Conservation (phyloP, 2,888 invertebrate genomes). For the Stenotaenia linearis region DNA sequence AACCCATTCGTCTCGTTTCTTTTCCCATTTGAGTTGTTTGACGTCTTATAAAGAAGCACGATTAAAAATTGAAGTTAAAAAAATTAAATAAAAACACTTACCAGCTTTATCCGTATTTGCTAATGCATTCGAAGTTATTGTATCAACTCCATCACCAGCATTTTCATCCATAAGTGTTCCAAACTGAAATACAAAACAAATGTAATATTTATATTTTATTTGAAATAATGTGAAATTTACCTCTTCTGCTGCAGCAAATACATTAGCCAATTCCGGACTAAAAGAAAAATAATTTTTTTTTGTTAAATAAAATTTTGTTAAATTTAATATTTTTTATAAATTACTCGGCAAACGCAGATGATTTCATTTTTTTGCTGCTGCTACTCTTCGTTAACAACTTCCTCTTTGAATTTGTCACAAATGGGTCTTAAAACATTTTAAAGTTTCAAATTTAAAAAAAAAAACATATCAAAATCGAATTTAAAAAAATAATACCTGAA, state of each 20-base stretch:
- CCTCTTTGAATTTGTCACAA: neutral
- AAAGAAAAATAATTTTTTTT: slow-evolving; percentile 21
- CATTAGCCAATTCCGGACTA: slow-evolving; percentile 36
- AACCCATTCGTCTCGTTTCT: slow-evolving; percentile 43
- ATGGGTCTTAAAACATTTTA: neutral
- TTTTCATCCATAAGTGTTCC: slow-evolving; percentile 80
- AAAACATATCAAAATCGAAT: neutral
- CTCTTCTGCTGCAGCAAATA: slow-evolving; percentile 46
- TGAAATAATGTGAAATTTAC: slow-evolving; percentile 34
- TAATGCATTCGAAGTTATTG: slow-evolving; percentile 56
- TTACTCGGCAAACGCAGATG: neutral
- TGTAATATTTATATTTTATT: neutral
- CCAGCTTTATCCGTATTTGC: slow-evolving; percentile 46
- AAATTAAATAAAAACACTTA: slow-evolving; percentile 39
- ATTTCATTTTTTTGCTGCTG: neutral
- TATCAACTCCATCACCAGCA: slow-evolving; percentile 56
- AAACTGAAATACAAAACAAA: slow-evolving; percentile 55
- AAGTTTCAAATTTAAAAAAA: neutral
- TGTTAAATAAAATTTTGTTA: neutral
- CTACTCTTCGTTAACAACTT: neutral
- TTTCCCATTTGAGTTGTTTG: slow-evolving; percentile 48
- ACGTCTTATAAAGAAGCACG: slow-evolving; percentile 40
- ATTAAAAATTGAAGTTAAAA: neutral
- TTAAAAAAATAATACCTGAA: neutral
- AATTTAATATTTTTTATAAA: neutral